Conservation (phyloP, 2,113 vertebrate genomes). For the Vireo altiloquus region DNA sequence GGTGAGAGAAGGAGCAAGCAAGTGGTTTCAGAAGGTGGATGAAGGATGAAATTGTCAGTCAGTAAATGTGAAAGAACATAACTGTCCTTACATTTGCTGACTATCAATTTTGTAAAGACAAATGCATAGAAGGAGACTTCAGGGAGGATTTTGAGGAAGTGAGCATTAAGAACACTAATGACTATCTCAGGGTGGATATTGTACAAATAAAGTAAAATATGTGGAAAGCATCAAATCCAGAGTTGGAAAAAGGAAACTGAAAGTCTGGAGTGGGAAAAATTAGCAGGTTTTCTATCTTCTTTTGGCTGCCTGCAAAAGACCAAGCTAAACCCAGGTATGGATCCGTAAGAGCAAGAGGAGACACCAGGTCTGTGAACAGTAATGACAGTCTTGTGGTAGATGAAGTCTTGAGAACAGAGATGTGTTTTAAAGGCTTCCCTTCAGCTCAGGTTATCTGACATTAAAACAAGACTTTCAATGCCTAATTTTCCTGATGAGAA, state of each 20-base stretch:
- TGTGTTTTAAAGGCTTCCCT: not conserved
- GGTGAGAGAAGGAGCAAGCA: not conserved
- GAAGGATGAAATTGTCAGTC: not conserved
- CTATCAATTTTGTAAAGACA: not conserved
- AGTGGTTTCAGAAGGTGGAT: not conserved
- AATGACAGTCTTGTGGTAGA: not conserved
- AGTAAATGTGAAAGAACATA: not conserved
- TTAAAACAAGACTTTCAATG: not conserved
- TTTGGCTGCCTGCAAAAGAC: not conserved
- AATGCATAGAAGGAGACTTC: not conserved
- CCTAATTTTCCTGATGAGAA: not conserved
- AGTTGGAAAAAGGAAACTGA: not conserved
- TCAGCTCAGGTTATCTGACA: not conserved
- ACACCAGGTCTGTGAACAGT: not conserved
- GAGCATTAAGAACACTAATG: not conserved
- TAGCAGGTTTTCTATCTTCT: not conserved
- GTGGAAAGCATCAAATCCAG: not conserved
- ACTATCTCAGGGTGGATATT: not conserved
- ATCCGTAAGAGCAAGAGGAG: not conserved
- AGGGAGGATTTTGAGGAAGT: not conserved
- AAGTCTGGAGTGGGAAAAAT: not conserved
- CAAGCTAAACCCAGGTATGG: not conserved
- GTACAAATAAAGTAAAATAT: not conserved
- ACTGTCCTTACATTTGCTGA: not conserved
- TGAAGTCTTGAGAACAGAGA: not conserved